These are phyloP conservation scores for Pseudomyrmex dendroicus DNA, from an alignment of 1,140 invertebrate genomes.

Conservation along the genomic window DNA sequence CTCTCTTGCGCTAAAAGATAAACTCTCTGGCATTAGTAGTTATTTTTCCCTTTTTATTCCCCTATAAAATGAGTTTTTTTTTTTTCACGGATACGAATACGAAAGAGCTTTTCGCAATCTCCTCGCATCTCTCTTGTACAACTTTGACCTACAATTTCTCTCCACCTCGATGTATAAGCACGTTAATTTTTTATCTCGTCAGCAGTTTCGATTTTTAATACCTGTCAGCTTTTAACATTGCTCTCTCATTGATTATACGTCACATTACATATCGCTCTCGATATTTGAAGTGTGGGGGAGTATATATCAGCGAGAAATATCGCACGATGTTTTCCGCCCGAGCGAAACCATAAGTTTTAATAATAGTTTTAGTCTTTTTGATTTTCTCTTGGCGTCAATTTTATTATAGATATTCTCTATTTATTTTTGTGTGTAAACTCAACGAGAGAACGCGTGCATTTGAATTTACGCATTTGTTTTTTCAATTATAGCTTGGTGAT, in stretches of 20 bases:
- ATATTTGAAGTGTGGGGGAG: slow-evolving; percentile 16
- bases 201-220: slow-evolving; percentile 35
- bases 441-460: slow-evolving; percentile 5
- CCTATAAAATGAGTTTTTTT: slow-evolving; percentile 32
- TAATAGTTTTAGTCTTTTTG: not conserved
- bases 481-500: no score
- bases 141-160: slow-evolving; percentile 9
- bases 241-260: slow-evolving; percentile 33
- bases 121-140: slow-evolving; percentile 11
- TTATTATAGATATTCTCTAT: not conserved
- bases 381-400: slow-evolving; percentile 1
- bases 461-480: not conserved
- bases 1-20: not conserved
- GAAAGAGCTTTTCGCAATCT: slow-evolving; percentile 34
- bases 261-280: slow-evolving; percentile 14
- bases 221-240: slow-evolving; percentile 30
- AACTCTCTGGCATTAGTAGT: slow-evolving; percentile 20
- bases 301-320: slow-evolving; percentile 9
- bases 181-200: slow-evolving; percentile 49
- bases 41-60: slow-evolving; percentile 35
- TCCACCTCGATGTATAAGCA: slow-evolving; percentile 15
- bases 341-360: slow-evolving; percentile 15
- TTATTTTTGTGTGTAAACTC: not conserved
- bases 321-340: not conserved
- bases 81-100: slow-evolving; percentile 35